These are phyloP conservation scores for Drosophila phalerata DNA, from an alignment of 2,888 invertebrate species.

Conservation along the genomic window DNA sequence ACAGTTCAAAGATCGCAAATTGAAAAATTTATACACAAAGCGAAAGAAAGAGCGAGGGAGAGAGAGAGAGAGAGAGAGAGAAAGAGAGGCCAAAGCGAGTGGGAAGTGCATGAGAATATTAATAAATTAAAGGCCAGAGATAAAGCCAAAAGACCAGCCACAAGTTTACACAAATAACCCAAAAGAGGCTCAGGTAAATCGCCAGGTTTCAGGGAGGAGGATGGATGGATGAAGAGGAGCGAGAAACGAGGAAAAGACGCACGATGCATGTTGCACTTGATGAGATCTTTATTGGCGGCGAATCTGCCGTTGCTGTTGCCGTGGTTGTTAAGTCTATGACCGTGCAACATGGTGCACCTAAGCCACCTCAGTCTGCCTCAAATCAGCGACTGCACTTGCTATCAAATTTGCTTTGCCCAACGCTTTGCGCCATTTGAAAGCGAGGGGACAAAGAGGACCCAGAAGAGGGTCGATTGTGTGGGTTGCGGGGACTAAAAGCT, in stretches of 20 bases:
- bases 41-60: constrained; percentile 9
- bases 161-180: constrained; percentile 69
- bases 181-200: constrained; percentile 33
- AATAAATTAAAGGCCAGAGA: constrained; percentile 81
- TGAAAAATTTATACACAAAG: constrained; percentile 73
- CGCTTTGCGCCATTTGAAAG: not conserved
- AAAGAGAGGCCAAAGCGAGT: constrained; percentile 41
- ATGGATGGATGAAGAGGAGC: constrained; percentile 4
- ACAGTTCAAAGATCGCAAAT: constrained; percentile 80
- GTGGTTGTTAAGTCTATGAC: constrained; percentile 8
- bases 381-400: constrained; percentile 52
- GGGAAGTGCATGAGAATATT: constrained; percentile 76
- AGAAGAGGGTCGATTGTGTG: constrained; percentile 19
- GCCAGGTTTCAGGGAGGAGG: not conserved
- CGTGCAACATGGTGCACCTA: constrained; percentile 59
- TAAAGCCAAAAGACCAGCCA: constrained; percentile 70
- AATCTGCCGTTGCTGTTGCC: constrained; percentile 15
- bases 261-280: constrained; percentile 77
- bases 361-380: constrained; percentile 54
- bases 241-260: constrained; percentile 35
- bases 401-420: constrained; percentile 25
- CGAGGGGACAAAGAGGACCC: too few relatives aligned
- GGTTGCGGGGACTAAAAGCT: constrained; percentile 29
- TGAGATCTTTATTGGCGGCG: constrained; percentile 78
- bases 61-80: constrained; percentile 7